Percentiles rank a stretch among this genome's conserved stretches.
Evolutionary conservation across 2,113 vertebrate genomes (phyloP).

Genomic region (Peromyscus leucopus): DNA sequence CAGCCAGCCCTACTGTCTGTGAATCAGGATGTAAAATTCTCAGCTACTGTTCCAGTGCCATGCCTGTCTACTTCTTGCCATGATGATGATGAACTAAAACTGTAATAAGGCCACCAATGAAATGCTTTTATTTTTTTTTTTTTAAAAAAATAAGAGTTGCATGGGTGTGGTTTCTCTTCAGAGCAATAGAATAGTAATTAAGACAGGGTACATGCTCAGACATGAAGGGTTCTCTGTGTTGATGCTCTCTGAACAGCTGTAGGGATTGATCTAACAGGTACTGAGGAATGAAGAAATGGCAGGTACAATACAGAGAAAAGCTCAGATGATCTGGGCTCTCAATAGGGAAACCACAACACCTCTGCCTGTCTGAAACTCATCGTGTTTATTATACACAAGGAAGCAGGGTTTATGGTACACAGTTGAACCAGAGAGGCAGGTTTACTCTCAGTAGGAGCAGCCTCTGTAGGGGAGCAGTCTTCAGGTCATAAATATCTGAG

Average conservation of each 20-base stretch:
- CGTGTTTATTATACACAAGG: not conserved
- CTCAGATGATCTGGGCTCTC: not conserved
- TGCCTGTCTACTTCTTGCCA: not conserved
- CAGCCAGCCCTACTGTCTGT: not conserved
- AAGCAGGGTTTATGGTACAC: not conserved
- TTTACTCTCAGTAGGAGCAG: not conserved
- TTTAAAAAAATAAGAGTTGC: not conserved
- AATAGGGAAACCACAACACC: not conserved
- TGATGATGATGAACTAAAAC: not conserved
- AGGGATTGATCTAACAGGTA: not conserved
- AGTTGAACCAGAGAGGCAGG: not conserved
- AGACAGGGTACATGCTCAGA: not conserved
- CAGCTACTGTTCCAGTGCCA: not conserved
- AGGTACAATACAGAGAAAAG: not conserved
- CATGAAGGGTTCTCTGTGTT: not conserved
- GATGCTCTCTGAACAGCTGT: not conserved
- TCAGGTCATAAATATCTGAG: not conserved
- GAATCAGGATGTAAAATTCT: not conserved
- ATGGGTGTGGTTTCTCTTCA: not conserved
- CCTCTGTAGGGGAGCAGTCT: not conserved
- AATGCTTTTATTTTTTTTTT: not conserved
- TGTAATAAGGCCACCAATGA: not conserved
- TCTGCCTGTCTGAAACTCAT: too few relatives aligned
- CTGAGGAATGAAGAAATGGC: not conserved
- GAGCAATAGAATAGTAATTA: not conserved